Evolutionary conservation across 1,140 invertebrate species (phyloP).

Genomic region (Octopus sinensis): DNA sequence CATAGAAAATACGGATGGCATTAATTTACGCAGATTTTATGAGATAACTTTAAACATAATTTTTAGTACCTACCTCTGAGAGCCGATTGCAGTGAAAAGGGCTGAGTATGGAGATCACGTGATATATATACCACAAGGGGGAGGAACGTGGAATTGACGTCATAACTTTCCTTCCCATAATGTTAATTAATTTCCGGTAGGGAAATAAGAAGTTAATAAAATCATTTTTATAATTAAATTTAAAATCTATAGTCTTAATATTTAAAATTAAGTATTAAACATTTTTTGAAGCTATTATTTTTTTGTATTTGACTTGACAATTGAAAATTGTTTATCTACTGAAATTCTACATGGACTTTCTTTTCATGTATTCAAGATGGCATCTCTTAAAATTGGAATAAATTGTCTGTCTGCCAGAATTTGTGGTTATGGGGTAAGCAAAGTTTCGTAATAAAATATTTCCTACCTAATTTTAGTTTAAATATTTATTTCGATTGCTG

Average conservation of each 20-base stretch:
- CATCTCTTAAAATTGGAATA: background rate
- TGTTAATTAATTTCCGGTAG: background rate
- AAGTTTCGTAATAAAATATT: background rate
- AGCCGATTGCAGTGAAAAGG: constrained; percentile 36
- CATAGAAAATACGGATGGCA: no score
- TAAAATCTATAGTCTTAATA: no score
- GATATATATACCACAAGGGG: constrained; percentile 37
- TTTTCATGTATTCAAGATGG: background rate
- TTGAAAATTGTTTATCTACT: no score
- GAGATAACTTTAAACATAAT: no score
- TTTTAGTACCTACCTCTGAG: background rate
- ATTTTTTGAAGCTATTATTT: no score
- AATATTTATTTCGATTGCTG: no score
- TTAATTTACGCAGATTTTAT: no score
- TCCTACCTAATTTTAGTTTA: background rate
- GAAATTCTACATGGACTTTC: no score
- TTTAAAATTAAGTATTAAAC: no score
- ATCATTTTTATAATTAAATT: no score
- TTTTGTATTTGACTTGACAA: no score
- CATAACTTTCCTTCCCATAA: constrained; percentile 17
- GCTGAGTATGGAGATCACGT: constrained; percentile 35
- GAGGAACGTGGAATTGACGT: constrained; percentile 34
- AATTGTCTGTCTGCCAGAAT: background rate
- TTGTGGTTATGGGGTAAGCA: constrained; percentile 1
- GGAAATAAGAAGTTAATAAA: background rate